Conservation (phyloP, 1,140 invertebrate species). For the Zophobas atratus region DNA sequence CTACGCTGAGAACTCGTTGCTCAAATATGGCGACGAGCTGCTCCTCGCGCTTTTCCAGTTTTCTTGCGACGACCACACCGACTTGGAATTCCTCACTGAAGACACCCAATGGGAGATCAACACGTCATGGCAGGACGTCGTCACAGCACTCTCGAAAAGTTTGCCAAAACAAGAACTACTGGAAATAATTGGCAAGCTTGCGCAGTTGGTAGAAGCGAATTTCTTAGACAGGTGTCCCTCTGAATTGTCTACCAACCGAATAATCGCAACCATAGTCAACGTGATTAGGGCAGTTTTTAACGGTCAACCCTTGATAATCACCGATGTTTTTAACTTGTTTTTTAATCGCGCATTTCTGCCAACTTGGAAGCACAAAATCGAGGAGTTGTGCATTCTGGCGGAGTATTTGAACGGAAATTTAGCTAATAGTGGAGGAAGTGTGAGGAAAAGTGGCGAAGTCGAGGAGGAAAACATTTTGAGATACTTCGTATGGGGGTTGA, state of each 20-base stretch:
- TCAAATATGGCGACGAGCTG: constrained; percentile 64
- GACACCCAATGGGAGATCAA: constrained; percentile 71
- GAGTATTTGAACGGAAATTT: constrained; percentile 61
- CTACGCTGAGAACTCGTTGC: constrained; percentile 64
- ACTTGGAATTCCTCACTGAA: constrained; percentile 66
- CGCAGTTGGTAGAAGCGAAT: constrained; percentile 65
- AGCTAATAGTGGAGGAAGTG: constrained; percentile 48
- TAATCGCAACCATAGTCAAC: constrained; percentile 57
- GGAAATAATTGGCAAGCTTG: constrained; percentile 60
- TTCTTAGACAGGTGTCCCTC: constrained; percentile 57
- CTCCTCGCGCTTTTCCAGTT: constrained; percentile 69
- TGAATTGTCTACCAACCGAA: constrained; percentile 45
- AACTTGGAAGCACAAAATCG: constrained; percentile 47
- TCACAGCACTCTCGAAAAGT: constrained; percentile 60
- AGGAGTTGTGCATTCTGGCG: constrained; percentile 52
- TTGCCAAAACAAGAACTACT: constrained; percentile 43
- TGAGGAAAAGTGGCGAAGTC: constrained; percentile 31
- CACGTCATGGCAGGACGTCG: constrained; percentile 72
- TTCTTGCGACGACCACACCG: constrained; percentile 63
- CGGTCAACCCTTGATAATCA: constrained; percentile 51
- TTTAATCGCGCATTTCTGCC: constrained; percentile 55
- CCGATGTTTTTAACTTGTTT: constrained; percentile 53
- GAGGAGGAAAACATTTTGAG: constrained; percentile 53
- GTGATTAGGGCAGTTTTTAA: constrained; percentile 54
- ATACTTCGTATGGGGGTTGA: constrained; percentile 60